Percentiles rank a stretch among this genome's conserved stretches.
Evolutionary conservation across 1,140 invertebrate genomes (phyloP).

Genomic region (Polyergus mexicanus): DNA sequence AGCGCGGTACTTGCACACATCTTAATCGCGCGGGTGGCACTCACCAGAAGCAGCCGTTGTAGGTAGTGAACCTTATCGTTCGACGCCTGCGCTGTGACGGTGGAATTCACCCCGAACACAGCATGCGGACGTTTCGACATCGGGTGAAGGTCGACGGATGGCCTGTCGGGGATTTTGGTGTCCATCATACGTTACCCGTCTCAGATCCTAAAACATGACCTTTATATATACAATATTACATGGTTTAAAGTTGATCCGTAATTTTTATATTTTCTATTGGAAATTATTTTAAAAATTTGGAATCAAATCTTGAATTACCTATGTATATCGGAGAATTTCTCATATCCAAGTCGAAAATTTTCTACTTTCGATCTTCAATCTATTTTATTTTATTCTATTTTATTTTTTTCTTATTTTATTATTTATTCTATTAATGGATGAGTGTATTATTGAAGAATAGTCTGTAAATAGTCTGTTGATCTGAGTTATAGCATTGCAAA

Average conservation of each 20-base stretch:
- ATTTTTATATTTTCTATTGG: no score
- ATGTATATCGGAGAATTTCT: neutral
- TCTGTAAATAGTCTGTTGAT: no score
- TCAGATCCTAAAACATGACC: constrained; percentile 2
- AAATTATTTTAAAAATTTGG: no score
- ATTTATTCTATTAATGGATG: no score
- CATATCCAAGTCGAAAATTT: no score
- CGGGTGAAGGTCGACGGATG: constrained; percentile 35
- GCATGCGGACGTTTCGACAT: constrained; percentile 9
- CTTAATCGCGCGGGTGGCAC: constrained; percentile 39
- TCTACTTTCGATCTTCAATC: no score
- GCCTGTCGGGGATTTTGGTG: constrained; percentile 44
- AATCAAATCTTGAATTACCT: no score
- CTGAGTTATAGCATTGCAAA: no score
- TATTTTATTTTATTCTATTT: no score
- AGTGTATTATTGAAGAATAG: no score
- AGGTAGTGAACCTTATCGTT: constrained; percentile 21
- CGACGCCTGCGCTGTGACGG: constrained; percentile 61
- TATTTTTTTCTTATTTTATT: no score
- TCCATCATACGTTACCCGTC: constrained; percentile 9
- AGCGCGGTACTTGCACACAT: constrained; percentile 66
- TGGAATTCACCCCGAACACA: constrained; percentile 46
- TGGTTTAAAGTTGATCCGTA: no score
- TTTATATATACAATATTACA: neutral
- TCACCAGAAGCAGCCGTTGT: constrained; percentile 44